Conservation (phyloP, 2,797 vertebrate genomes). For the Lacerta bilineata region DNA sequence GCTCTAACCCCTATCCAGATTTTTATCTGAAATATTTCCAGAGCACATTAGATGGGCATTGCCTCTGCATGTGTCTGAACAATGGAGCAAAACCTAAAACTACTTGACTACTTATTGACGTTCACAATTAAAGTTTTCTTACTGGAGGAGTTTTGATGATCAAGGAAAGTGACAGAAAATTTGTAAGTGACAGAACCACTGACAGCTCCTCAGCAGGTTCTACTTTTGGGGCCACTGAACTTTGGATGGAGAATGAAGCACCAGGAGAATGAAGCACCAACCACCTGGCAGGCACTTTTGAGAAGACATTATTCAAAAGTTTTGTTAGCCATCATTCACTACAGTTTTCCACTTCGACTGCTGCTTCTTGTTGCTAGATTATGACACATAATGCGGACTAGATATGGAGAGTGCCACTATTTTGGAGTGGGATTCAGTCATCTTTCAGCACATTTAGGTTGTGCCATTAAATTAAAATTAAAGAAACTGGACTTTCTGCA, state of each 20-base stretch:
- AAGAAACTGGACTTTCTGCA: too few relatives aligned
- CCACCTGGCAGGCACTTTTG: background rate
- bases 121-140: constrained; percentile 14
- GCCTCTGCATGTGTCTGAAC: background rate
- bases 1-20: background rate
- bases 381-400: background rate
- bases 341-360: background rate
- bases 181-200: constrained; percentile 4
- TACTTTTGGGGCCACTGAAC: constrained; percentile 15
- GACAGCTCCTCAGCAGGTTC: constrained; percentile 12
- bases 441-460: too few relatives aligned
- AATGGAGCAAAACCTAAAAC: background rate
- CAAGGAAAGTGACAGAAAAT: constrained; percentile 20
- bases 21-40: background rate
- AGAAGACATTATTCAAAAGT: background rate
- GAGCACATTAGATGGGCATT: background rate
- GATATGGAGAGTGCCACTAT: background rate
- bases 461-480: too few relatives aligned
- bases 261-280: background rate
- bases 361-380: background rate
- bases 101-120: constrained; percentile 5
- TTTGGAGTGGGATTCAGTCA: too few relatives aligned
- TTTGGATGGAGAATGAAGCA: background rate
- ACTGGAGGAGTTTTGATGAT: background rate
- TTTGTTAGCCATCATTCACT: constrained; percentile 8